Evolutionary conservation across 2,888 invertebrate species (phyloP), one percentile per base, ranked within the genome.

Genomic region (Seira ritae): DNA sequence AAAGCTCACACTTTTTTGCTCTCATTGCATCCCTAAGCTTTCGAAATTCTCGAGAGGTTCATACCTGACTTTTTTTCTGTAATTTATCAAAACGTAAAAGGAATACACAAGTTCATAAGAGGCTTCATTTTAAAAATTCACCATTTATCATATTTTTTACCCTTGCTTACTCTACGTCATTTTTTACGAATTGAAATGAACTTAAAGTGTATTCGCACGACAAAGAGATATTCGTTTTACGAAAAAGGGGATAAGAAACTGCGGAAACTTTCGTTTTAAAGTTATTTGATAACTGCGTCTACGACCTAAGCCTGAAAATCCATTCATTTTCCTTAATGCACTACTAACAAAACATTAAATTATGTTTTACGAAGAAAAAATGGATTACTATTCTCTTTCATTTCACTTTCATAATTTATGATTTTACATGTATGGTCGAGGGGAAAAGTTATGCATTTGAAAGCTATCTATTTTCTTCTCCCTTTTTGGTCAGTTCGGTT

Each of bases 251-350:
- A 55, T 55, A 55, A 55, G 55, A 55, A 17, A 3, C 1, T 55
- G 55, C 6, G 55, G 55, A 17, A 55, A 55, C 55, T 55, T 55
- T 55, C 15, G n/a, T 55, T 55, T 55, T 55, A 55, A 55, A 55
- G 17, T n/a, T 55, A 55, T 55, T 55, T 55, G 55, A n/a, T 8
- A 17, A 55, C n/a, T 55, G 55, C 15, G n/a, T n/a, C n/a, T n/a
- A n/a, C n/a, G 12, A 55, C 55, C 55, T 15, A 31, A 31, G 31
- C 8, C 31, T 31, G 8, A 8, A 31, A 31, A 31, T 55, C 55
- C 55, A 55, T 17, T 55, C 55, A 55, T 55, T 55, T 55, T 17
- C 55, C 12, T 12, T 55, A 55, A 55, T 55, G 55, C 17, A 55
- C 3, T 12, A 55, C n/a, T 55, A 55, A 31, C 31, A 31, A 31